Conservation (phyloP, 2,888 invertebrate genomes). For the Ptilodon capucinus region DNA sequence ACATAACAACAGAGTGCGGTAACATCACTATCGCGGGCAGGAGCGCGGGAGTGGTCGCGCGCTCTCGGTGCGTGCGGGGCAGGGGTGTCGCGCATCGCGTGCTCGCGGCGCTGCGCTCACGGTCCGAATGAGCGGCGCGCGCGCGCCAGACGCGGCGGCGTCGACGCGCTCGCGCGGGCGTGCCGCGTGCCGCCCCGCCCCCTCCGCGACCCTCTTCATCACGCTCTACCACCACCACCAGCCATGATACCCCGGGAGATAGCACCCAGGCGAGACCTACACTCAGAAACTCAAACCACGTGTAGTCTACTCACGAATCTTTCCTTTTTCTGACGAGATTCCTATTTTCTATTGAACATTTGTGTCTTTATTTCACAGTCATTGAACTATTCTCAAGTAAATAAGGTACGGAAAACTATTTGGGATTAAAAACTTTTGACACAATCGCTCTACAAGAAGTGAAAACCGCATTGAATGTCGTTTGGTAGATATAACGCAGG, state of each 20-base stretch:
- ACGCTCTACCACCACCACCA: not conserved
- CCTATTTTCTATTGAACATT: too few relatives aligned
- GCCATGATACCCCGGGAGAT: not conserved
- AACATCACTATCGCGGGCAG: slow-evolving; percentile 70
- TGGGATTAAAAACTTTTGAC: not conserved
- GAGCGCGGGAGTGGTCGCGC: slow-evolving; percentile 62
- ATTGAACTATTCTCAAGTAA: too few relatives aligned
- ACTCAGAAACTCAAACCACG: not conserved
- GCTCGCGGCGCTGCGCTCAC: slow-evolving; percentile 61
- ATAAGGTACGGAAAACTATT: too few relatives aligned
- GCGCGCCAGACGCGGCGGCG: slow-evolving; percentile 66
- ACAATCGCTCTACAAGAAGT: not conserved
- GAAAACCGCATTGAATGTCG: not conserved
- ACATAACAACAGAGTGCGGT: slow-evolving; percentile 72
- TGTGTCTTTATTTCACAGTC: too few relatives aligned
- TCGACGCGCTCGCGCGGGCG: slow-evolving; percentile 43
- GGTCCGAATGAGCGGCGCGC: slow-evolving; percentile 50
- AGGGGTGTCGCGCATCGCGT: slow-evolving; percentile 54
- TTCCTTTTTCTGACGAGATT: too few relatives aligned
- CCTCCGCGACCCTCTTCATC: slow-evolving; percentile 34
- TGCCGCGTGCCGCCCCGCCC: slow-evolving; percentile 38
- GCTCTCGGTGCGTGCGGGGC: slow-evolving; percentile 45
- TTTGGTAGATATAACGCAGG: too few relatives aligned
- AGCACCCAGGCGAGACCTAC: not conserved
- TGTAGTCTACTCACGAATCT: not conserved